Conservation (phyloP, 2,113 vertebrate species). For the Ovibos moschatus region DNA sequence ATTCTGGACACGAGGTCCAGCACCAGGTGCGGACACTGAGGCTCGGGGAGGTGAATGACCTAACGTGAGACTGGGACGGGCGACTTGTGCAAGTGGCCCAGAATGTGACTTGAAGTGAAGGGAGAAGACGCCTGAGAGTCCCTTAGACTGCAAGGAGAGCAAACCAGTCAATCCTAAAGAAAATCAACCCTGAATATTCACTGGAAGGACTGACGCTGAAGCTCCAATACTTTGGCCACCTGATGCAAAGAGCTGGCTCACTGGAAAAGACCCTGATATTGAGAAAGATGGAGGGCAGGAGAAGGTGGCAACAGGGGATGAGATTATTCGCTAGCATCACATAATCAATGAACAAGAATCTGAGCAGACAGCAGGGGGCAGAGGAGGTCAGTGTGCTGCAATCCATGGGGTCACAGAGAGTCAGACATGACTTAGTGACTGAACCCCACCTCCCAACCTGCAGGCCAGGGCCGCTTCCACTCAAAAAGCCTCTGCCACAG, state of each 20-base stretch:
- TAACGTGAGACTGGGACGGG: too few relatives aligned
- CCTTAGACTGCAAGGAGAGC: background rate
- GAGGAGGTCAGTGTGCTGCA: background rate
- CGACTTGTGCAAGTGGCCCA: background rate
- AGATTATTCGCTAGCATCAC: background rate
- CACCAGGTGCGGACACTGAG: background rate
- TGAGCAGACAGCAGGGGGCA: background rate
- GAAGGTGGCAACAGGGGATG: background rate
- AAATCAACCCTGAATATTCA: background rate
- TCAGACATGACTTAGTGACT: background rate
- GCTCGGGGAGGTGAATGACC: background rate
- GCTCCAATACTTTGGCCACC: background rate
- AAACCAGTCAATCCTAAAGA: background rate
- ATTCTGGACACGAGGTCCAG: background rate
- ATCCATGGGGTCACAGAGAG: background rate
- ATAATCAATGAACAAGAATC: background rate
- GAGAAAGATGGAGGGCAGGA: background rate
- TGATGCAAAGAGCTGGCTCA: background rate
- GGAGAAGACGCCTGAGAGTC: background rate
- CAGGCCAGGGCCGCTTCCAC: background rate
- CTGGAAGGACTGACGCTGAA: background rate
- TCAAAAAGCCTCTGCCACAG: background rate
- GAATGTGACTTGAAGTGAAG: background rate
- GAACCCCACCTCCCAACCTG: accelerated
- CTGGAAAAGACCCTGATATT: background rate